A percentile compares a stretch with the other conserved stretches of the same genome.
These are phyloP conservation scores for Hypocryptadius cinnamomeus DNA, from an alignment of 2,113 vertebrate species.

Conservation along the genomic window DNA sequence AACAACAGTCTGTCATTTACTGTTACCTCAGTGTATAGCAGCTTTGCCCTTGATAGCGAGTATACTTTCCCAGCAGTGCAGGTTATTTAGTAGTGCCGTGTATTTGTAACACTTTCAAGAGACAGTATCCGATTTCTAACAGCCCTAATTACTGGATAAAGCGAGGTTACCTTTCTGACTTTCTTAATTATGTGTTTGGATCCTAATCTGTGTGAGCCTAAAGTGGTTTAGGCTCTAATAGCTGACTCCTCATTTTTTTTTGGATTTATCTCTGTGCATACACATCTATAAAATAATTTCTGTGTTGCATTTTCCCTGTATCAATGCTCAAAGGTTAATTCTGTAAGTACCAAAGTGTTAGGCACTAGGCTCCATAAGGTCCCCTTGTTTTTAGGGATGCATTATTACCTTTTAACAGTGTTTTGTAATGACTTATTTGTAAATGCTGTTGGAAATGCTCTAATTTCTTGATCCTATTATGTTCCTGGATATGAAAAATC, in stretches of 20 bases:
- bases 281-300: constrained; percentile 48
- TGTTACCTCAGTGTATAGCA: constrained; percentile 79
- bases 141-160: constrained; percentile 69
- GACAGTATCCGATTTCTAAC: constrained; percentile 69
- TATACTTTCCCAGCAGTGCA: constrained; percentile 78
- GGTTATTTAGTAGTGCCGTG: constrained; percentile 81
- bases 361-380: background rate
- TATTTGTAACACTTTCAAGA: constrained; percentile 71
- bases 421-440: constrained; percentile 67
- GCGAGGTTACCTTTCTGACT: constrained; percentile 69
- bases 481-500: constrained; percentile 67
- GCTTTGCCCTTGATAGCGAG: constrained; percentile 90
- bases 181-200: constrained; percentile 69
- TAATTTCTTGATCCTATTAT: constrained; percentile 62
- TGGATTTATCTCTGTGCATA: background rate
- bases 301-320: constrained; percentile 22
- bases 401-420: constrained; percentile 46
- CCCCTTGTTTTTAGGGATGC: constrained; percentile 26
- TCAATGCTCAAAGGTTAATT: constrained; percentile 44
- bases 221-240: constrained; percentile 38
- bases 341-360: constrained; percentile 3
- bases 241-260: background rate
- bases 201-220: constrained; percentile 57
- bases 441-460: constrained; percentile 56
- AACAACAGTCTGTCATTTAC: constrained; percentile 98